Percentiles rank a stretch among this genome's conserved stretches.
Conservation (phyloP, 2,113 vertebrate genomes). For the Siniperca knerii region DNA sequence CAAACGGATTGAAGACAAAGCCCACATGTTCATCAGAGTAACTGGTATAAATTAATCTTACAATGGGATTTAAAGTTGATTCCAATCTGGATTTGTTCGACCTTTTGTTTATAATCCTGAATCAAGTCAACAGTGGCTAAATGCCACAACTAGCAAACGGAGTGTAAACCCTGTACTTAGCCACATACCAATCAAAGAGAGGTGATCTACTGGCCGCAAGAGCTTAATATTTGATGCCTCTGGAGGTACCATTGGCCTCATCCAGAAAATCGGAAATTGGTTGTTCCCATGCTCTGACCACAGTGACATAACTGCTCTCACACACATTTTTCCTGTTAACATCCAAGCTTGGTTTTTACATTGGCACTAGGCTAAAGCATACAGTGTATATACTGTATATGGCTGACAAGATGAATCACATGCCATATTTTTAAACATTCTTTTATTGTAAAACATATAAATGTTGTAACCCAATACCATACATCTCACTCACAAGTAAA, state of each 20-base stretch:
- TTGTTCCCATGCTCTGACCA: constrained; percentile 33
- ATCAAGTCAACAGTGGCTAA: constrained; percentile 33
- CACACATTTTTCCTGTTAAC: constrained; percentile 4
- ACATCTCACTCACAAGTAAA: neutral
- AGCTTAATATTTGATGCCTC: constrained; percentile 23
- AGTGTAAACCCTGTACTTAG: constrained; percentile 21
- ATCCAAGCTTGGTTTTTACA: neutral
- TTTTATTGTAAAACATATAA: neutral
- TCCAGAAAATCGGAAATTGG: constrained; percentile 30
- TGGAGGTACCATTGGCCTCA: constrained; percentile 23
- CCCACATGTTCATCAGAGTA: constrained; percentile 34
- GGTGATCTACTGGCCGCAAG: constrained; percentile 18
- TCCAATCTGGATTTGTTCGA: constrained; percentile 49
- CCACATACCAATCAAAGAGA: neutral
- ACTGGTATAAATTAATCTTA: constrained; percentile 42
- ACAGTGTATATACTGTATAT: neutral
- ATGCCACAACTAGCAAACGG: constrained; percentile 3
- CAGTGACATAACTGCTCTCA: neutral
- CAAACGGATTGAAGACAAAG: constrained; percentile 24
- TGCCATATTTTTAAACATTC: neutral
- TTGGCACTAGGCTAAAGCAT: no score
- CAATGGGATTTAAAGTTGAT: constrained; percentile 41
- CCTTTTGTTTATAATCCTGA: constrained; percentile 46
- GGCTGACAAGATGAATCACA: neutral
- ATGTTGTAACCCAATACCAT: neutral